Percentiles rank a stretch among this genome's conserved stretches.
phyloP scores from a whole-genome alignment of 2,888 invertebrate genomes.

The Meandrusa payeni region DNA sequence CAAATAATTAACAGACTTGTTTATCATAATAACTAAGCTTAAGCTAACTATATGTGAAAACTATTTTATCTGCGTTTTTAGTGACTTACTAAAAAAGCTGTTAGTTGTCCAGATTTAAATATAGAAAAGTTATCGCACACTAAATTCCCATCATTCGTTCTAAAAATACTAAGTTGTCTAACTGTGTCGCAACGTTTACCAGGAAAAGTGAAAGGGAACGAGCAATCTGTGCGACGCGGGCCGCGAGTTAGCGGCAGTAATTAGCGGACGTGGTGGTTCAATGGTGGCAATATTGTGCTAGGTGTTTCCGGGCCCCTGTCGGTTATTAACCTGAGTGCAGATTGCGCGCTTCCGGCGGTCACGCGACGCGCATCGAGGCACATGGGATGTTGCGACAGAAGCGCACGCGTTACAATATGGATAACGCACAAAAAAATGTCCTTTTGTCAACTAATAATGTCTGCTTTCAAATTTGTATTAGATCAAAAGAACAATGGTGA shows the following conservation, averaged over 20 bases:
- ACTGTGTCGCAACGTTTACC: slow-evolving; percentile 2
- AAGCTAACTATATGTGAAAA: no score
- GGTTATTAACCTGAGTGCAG: slow-evolving; percentile 66
- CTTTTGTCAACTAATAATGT: slow-evolving; percentile 16
- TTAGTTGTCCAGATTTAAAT: no score
- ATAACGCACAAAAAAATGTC: slow-evolving; percentile 26
- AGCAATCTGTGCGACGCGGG: slow-evolving; percentile 27
- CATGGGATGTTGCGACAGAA: slow-evolving; percentile 62
- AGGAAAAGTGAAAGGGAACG: slow-evolving; percentile 25
- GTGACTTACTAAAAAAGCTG: no score
- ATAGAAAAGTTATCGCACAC: background rate
- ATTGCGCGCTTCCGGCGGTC: slow-evolving; percentile 67
- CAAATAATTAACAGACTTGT: no score
- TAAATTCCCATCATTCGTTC: background rate
- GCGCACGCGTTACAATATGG: slow-evolving; percentile 34
- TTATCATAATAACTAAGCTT: no score
- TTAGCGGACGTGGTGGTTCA: slow-evolving; percentile 35
- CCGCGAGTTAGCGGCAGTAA: slow-evolving; percentile 22
- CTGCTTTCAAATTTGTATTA: background rate
- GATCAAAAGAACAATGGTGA: background rate
- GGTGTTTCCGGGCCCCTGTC: slow-evolving; percentile 44
- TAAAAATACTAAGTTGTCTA: background rate
- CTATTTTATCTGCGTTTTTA: no score
- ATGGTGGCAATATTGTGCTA: slow-evolving; percentile 49
- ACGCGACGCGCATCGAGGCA: slow-evolving; percentile 57